Conservation (phyloP, 2,797 vertebrate genomes). For the Sarcoramphus papa region DNA sequence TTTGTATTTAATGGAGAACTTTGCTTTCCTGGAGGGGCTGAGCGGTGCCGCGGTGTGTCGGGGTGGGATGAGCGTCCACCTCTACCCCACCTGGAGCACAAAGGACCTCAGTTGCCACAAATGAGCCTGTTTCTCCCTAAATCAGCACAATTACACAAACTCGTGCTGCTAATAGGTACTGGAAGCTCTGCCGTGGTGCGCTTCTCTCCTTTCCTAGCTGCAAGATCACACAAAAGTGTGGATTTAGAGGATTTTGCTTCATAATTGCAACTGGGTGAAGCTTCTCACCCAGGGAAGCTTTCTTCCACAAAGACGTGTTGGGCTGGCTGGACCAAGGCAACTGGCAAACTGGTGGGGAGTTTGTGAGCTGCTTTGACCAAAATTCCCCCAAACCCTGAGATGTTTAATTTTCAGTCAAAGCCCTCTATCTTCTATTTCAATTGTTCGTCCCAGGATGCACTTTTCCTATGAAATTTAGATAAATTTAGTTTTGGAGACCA, state of each 20-base stretch:
- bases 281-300: not conserved
- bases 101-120: too few species aligned
- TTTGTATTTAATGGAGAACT: not conserved
- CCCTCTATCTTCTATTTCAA: not conserved
- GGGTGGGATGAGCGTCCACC: not conserved
- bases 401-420: not conserved
- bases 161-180: accelerated
- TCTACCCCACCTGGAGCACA: not conserved
- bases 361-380: not conserved
- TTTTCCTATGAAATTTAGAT: not conserved
- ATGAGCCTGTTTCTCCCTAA: not conserved
- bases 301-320: accelerated
- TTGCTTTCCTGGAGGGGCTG: not conserved
- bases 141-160: not conserved
- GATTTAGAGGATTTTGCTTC: not conserved
- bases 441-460: not conserved
- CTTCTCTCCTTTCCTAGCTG: not conserved
- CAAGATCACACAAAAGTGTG: not conserved
- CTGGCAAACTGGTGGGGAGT: not conserved
- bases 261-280: accelerated
- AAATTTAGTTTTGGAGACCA: not conserved
- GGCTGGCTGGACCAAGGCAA: not conserved
- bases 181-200: accelerated
- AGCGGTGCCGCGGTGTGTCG: accelerated
- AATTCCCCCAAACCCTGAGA: not conserved